These are phyloP conservation scores for Trichopria drosophilae DNA, from an alignment of 2,888 invertebrate species.

Conservation along the genomic window DNA sequence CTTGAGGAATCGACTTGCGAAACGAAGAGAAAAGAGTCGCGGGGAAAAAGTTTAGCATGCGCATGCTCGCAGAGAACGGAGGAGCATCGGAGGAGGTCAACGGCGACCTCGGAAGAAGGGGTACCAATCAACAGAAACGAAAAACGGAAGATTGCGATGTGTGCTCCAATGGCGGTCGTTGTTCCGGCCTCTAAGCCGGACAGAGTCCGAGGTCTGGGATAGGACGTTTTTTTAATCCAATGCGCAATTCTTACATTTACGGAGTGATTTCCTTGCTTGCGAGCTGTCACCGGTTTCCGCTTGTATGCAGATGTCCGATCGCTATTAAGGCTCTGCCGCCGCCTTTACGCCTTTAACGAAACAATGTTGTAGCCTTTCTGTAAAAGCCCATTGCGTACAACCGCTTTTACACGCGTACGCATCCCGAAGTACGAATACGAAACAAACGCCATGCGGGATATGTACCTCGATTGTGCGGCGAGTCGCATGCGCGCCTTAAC, in stretches of 20 bases:
- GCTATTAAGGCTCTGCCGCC: too few relatives aligned
- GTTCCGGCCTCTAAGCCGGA: constrained; percentile 39
- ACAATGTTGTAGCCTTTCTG: too few relatives aligned
- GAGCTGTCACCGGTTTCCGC: constrained; percentile 40
- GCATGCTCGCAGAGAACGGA: constrained; percentile 7
- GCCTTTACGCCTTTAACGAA: too few relatives aligned
- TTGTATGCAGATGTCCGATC: constrained; percentile 49
- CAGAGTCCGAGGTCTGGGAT: too few relatives aligned
- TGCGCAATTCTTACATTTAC: constrained; percentile 52
- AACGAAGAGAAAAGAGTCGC: constrained; percentile 13
- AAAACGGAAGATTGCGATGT: constrained; percentile 23
- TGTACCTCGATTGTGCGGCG: too few relatives aligned
- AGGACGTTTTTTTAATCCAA: too few relatives aligned
- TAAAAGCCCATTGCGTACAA: too few relatives aligned
- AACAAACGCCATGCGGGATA: too few relatives aligned
- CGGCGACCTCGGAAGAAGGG: constrained; percentile 9
- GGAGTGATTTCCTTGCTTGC: constrained; percentile 47
- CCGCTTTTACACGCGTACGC: too few relatives aligned
- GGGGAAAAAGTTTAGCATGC: constrained; percentile 5
- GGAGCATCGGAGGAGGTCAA: constrained; percentile 16
- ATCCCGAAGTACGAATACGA: too few relatives aligned
- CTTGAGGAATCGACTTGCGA: background rate
- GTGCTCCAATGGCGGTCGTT: constrained; percentile 16
- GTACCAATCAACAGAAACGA: constrained; percentile 29
- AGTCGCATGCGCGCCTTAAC: background rate